A percentile compares a stretch with the other conserved stretches of the same genome.
Conservation (phyloP, 1,140 invertebrate genomes). For the Bombus haemorrhoidalis region DNA sequence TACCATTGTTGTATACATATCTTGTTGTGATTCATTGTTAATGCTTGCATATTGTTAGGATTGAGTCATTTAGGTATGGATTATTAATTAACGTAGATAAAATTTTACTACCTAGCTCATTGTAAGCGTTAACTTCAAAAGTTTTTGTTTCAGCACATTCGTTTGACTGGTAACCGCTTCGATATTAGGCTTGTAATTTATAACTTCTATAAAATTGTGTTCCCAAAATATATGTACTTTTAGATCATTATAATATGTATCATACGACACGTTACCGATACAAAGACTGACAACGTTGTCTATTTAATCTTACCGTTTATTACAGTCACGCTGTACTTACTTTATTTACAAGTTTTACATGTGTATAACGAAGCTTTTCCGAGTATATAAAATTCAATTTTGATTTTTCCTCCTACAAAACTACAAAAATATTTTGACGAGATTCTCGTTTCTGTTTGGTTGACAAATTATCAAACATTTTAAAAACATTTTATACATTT, state of each 20-base stretch:
- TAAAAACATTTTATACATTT: background rate
- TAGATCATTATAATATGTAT: conserved; percentile 39
- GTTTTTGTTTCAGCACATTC: conserved; percentile 81
- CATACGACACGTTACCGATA: conserved; percentile 41
- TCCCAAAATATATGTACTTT: conserved; percentile 34
- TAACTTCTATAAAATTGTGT: conserved; percentile 47
- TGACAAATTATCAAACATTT: background rate
- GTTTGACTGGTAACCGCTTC: conserved; percentile 76
- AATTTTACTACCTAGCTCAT: conserved; percentile 79
- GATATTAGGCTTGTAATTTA: conserved; percentile 62
- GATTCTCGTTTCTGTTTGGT: background rate
- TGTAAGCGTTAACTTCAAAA: conserved; percentile 76
- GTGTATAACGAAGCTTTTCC: background rate
- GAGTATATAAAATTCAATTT: background rate
- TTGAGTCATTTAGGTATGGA: conserved; percentile 84
- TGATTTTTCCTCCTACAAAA: background rate
- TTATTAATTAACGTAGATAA: conserved; percentile 82
- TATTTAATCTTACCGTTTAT: conserved; percentile 7
- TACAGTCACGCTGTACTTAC: conserved; percentile 25
- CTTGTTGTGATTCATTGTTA: conserved; percentile 84
- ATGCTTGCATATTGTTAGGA: conserved; percentile 84
- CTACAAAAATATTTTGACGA: background rate
- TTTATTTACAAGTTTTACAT: conserved; percentile 1
- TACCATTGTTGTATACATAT: conserved; percentile 83
- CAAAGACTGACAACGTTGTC: conserved; percentile 26